Base-by-base conservation (phyloP, 1,140 invertebrate genomes). In the Ostrea denselamellosa region DNA sequence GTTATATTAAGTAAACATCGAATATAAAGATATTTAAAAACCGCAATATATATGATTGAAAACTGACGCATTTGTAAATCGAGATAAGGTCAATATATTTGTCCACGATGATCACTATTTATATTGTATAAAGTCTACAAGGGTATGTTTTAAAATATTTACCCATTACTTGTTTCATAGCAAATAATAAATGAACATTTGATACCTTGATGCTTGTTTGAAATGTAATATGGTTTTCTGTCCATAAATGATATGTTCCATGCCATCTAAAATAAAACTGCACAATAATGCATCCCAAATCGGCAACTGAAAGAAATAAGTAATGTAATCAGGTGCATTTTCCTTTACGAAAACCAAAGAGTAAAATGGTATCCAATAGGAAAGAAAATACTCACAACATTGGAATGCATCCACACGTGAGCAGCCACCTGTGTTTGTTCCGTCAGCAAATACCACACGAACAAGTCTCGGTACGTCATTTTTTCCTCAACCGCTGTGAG, bases 161-260 rank as follows among this genome's bases (percentile, higher is more conserved):
- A 44, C 34, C 5, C 34, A 44, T 44, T 5, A 44, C n/a, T 44
- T 44, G 34, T 44, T 44, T 44, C 34, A 44, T 44, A 2, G 2
- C 34, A 44, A 44, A 2, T 44, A 5, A 44, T 44, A 44, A 44
- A 1, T 44, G 1, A 44, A 44, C 34, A 44, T 44, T 44, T 44
- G 34, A 44, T 56, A 62, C 56, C 56, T 62, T 62, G 56, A 62
- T 62, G n/a, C 17, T 19, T 62, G 56, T 62, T 62, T 62, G 56
- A 62, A 62, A 62, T 2, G 56, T 62, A 1, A 7, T 62, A 19
- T 62, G n/a, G 56, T 62, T 62, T 62, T 62, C 56, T 62, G 56
- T 62, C 56, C 56, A 62, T 62, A 62, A 19, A 62, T 62, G n/a
- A 62, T 62, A 62, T 62, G 56, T 62, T 62, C 17, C 56, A 62